Base-by-base conservation (phyloP, 2,888 invertebrate species). In the Cataglyphis altisquamis region DNA sequence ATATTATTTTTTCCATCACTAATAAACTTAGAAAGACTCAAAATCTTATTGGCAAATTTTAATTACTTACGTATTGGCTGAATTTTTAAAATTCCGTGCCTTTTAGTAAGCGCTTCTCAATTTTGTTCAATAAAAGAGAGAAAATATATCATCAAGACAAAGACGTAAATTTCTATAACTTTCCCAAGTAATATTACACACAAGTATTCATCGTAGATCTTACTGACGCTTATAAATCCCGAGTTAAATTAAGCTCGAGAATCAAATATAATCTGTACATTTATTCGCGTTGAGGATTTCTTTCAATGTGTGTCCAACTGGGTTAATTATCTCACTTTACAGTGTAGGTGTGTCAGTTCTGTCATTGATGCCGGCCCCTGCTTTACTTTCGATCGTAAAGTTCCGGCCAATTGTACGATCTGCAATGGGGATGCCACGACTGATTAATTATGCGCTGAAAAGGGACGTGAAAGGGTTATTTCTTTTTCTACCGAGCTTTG, bases 391-490 rank as follows among this genome's bases (percentile, higher is more conserved):
- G 60, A 32, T 60, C 32, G 45, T 8, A 60, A 70, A 78, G 60
- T 78, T 72, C 15, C 70, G 36, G 21, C 45, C 70, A 36, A 60
- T 48, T 72, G 36, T 48, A 3, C 72, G 39, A 80, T 78, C 25
- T 45, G 18, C 64, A 29, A 66, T 55, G 18, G 21, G 18, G 21
- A 60, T 41, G 39, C 55, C 36, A 36, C 41, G 15, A 62, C 70
- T 60, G 60, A 80, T 80, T 70, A 70, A 80, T 80, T 80, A 70
- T 70, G 45, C 48, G 12, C 60, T 36, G 25, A 25, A 70, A 78
- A 45, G 45, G 12, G 41, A 12, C 12, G 39, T 41, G 10, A 67
- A 68, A 57, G 70, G 32, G 32, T 45, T 45, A 32, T 25, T 70
- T 72, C 78, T 80, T 80, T 80, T 60, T 52, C n/a, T 21, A 29